Base-by-base conservation (phyloP, 2,888 invertebrate genomes). In the Arge pagana region DNA sequence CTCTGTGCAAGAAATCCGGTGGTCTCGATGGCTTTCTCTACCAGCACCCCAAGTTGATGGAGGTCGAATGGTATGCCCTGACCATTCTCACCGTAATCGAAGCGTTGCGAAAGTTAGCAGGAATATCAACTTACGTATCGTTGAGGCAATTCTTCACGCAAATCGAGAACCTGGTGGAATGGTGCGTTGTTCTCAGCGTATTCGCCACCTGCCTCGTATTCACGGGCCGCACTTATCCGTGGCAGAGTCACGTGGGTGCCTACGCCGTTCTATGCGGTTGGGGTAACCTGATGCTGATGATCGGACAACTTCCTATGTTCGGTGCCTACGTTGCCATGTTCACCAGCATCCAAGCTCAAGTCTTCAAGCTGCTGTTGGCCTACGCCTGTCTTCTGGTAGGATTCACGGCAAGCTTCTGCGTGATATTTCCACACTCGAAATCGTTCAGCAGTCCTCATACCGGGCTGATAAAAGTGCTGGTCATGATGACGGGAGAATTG, bases 291-390 rank as follows among this genome's bases (percentile, higher is more conserved):
- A 91, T 93, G 90, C 79, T 91, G 72, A 91, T 92, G 89, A 88
- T 93, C 52, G 93, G 93, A 0, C 90, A 93, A 65, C 78, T 93
- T 30, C 93, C 93, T 0, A 85, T 91, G 42, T 90, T 93, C 68
- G 93, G 93, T 13, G 89, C 92, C 0, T 93, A 93, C 68, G 92
- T 93, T 3, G 93, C 93, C 0, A 93, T 93, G 93, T 92, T 91
- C 64, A 91, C 91, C 1, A 86, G 89, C 74, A 91, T 92, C 1
- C 90, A 90, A 70, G 90, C 88, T 39, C 92, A 93, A 78, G 92
- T 93, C 62, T 89, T 90, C 5, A 90, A 92, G 69, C 79, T 93
- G n/a, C 82, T 93, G 42, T 81, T 91, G 78, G 92, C 92, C 1
- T 93, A 92, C 70, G 89, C 89, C 0, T 92, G 92, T 66, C 83